Evolutionary conservation across 2,888 invertebrate species (phyloP).

Genomic region (Heteromurus nitidus): DNA sequence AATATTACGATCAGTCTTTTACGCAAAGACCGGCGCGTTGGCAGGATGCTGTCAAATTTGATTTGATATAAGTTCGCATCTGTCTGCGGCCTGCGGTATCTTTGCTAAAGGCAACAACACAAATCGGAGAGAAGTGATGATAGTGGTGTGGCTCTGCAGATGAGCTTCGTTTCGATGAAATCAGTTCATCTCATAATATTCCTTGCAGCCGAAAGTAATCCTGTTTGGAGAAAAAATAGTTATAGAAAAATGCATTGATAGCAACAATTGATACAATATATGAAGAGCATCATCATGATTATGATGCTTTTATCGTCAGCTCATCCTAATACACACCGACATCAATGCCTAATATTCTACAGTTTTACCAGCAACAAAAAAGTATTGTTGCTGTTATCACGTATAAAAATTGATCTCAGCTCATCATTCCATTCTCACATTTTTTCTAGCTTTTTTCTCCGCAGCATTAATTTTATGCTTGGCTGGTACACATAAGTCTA

Average conservation of each 20-base stretch:
- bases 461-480: no score
- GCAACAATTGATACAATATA: neutral
- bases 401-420: no score
- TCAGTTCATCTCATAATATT: conserved; percentile 1
- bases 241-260: conserved; percentile 14
- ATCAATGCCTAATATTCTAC: no score
- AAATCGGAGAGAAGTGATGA: neutral
- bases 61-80: conserved; percentile 25
- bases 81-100: neutral
- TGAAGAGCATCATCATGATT: neutral
- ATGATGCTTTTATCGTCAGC: no score
- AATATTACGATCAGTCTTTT: conserved; percentile 1
- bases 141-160: no score
- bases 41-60: conserved; percentile 7
- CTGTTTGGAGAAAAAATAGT: conserved; percentile 30
- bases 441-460: no score
- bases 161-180: neutral
- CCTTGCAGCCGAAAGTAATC: neutral
- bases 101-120: conserved; percentile 21
- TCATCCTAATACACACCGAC: no score
- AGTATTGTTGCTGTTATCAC: no score
- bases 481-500: no score
- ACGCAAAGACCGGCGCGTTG: neutral
- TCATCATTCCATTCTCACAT: no score
- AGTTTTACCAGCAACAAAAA: no score